Evolutionary conservation across 2,113 vertebrate genomes (phyloP).

Genomic region (Megaptera novaeangliae): DNA sequence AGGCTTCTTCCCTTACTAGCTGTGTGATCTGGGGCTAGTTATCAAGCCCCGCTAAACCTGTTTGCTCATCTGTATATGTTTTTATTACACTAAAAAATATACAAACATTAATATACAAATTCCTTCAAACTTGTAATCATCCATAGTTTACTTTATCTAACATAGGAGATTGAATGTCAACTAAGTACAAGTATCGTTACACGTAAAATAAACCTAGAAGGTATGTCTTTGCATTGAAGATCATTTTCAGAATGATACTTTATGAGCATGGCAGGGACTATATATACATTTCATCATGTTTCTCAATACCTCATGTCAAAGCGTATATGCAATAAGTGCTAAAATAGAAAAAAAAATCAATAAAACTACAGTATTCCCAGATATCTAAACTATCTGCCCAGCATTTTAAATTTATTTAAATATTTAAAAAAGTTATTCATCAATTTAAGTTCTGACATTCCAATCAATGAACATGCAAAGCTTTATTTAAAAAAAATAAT

Average conservation of each 20-base stretch:
- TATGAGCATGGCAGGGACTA: not conserved
- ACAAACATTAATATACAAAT: not conserved
- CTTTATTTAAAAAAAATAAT: not conserved
- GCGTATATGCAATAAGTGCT: not conserved
- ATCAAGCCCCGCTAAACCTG: not conserved
- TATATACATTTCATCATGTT: not conserved
- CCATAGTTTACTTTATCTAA: not conserved
- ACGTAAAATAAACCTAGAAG: not conserved
- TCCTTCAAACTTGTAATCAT: not conserved
- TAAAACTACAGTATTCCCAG: not conserved
- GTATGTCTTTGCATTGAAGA: not conserved
- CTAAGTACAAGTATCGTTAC: not conserved
- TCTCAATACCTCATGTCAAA: not conserved
- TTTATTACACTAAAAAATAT: slow-evolving; percentile 22
- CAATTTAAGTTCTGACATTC: not conserved
- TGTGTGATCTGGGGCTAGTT: not conserved
- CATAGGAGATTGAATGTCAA: not conserved
- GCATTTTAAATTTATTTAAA: slow-evolving; percentile 17
- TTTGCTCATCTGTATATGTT: not conserved
- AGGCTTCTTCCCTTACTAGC: not conserved
- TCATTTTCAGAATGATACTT: not conserved
- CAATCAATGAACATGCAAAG: not conserved
- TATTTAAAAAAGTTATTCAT: not conserved
- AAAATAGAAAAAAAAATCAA: not conserved
- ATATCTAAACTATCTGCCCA: not conserved